Percentiles rank a stretch among this genome's conserved stretches.
Conservation (phyloP, 1,140 invertebrate genomes). For the Monomorium pharaonis region DNA sequence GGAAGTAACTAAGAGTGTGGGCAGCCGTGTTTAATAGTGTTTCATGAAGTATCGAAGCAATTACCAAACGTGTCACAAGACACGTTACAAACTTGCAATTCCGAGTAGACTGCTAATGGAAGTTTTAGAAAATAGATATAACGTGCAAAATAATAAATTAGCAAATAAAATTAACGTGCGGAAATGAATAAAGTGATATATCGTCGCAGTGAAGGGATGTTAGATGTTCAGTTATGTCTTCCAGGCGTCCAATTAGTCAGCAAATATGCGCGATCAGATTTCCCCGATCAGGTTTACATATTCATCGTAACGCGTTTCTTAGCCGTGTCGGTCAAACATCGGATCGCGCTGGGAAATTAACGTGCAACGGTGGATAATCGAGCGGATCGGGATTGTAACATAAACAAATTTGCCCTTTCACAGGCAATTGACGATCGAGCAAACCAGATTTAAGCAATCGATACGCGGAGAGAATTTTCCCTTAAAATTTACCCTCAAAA, state of each 20-base stretch:
- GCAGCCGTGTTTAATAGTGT: background rate
- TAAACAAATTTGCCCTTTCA: conserved; percentile 49
- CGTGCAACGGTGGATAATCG: conserved; percentile 4
- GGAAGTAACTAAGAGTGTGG: background rate
- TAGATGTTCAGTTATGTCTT: background rate
- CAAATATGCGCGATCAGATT: background rate
- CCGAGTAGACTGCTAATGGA: background rate
- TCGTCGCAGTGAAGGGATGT: background rate
- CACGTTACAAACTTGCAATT: background rate
- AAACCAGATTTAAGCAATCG: conserved; percentile 25
- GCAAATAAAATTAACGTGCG: no score
- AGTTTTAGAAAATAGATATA: background rate
- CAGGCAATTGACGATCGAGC: conserved; percentile 35
- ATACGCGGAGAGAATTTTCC: background rate
- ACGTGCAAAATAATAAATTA: background rate
- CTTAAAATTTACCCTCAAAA: no score
- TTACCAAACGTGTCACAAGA: conserved; percentile 5
- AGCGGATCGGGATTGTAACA: background rate
- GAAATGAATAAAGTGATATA: background rate
- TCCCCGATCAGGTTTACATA: background rate
- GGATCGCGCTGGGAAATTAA: conserved; percentile 17
- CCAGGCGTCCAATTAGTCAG: background rate
- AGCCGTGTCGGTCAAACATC: background rate
- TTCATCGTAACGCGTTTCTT: background rate
- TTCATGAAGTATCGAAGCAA: conserved; percentile 19